Conservation (phyloP, 1,140 invertebrate species). For the Drosophila parabipectinata region DNA sequence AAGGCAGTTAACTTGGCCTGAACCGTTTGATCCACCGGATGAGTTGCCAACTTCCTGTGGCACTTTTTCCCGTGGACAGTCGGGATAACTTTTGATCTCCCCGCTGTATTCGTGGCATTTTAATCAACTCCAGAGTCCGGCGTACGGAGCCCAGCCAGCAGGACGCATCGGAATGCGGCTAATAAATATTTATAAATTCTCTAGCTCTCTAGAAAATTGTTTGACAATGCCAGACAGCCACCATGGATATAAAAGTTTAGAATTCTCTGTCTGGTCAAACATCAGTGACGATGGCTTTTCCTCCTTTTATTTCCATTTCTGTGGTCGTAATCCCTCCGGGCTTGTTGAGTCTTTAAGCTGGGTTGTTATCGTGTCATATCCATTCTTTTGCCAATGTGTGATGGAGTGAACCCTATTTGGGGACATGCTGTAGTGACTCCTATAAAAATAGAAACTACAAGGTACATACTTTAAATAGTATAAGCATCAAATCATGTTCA, state of each 20-base stretch:
- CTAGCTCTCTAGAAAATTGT: slow-evolving; percentile 25
- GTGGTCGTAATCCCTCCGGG: slow-evolving; percentile 17
- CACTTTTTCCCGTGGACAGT: slow-evolving; percentile 2
- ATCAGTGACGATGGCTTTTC: slow-evolving; percentile 1
- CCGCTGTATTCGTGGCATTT: slow-evolving; percentile 56
- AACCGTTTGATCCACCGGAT: slow-evolving; percentile 60
- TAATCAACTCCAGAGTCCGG: slow-evolving; percentile 57
- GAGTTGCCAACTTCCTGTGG: slow-evolving; percentile 46
- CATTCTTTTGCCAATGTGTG: slow-evolving; percentile 6
- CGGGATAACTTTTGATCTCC: slow-evolving; percentile 38
- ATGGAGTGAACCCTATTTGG: neutral
- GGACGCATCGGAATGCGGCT: slow-evolving; percentile 54
- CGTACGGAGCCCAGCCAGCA: neutral
- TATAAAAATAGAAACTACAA: too few species aligned
- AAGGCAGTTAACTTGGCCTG: slow-evolving; percentile 23
- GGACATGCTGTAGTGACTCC: neutral
- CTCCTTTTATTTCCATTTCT: neutral
- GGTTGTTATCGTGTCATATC: slow-evolving; percentile 50
- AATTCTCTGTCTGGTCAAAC: slow-evolving; percentile 15
- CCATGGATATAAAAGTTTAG: slow-evolving; percentile 40
- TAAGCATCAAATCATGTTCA: too few species aligned
- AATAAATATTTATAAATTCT: slow-evolving; percentile 73
- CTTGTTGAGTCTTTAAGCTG: slow-evolving; percentile 59
- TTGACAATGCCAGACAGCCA: slow-evolving; percentile 20
- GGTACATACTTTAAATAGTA: too few species aligned